Evolutionary conservation across 1,140 invertebrate species (phyloP).

Genomic region (Triops cancriformis): DNA sequence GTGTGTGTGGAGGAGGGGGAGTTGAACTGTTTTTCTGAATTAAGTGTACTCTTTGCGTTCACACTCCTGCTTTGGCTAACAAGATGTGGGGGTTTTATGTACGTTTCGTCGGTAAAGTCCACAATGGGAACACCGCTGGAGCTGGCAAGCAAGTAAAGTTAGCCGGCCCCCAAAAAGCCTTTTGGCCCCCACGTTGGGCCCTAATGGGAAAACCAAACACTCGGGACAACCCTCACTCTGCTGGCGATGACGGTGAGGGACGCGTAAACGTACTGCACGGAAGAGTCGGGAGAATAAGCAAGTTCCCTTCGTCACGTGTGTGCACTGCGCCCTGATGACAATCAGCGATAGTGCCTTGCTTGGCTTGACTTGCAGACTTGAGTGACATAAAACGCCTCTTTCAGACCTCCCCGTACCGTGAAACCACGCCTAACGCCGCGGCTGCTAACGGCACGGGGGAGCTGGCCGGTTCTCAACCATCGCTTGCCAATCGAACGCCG

Average conservation of each 20-base stretch:
- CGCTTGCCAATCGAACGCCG: neutral
- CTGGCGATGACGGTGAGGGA: neutral
- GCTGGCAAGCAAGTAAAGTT: constrained; percentile 13
- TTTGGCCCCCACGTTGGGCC: neutral
- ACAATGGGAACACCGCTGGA: constrained; percentile 6
- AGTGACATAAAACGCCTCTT: constrained; percentile 10
- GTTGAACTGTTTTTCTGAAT: constrained; percentile 3
- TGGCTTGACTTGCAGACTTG: constrained; percentile 12
- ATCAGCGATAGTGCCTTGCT: constrained; percentile 4
- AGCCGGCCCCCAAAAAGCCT: neutral
- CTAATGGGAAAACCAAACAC: constrained; percentile 9
- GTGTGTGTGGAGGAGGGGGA: neutral
- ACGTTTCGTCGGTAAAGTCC: constrained; percentile 6
- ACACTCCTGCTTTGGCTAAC: constrained; percentile 1
- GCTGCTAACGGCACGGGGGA: neutral
- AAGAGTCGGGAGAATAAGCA: constrained; percentile 2
- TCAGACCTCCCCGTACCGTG: neutral
- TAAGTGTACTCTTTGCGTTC: constrained; percentile 7
- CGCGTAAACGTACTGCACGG: constrained; percentile 10
- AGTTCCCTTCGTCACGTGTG: constrained; percentile 6
- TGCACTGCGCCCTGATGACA: constrained; percentile 12
- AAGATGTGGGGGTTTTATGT: neutral
- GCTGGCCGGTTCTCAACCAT: neutral
- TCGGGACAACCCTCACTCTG: neutral
- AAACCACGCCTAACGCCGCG: neutral